These are phyloP conservation scores for Dasyprocta punctata DNA, from an alignment of 2,113 vertebrate species.

Conservation along the genomic window DNA sequence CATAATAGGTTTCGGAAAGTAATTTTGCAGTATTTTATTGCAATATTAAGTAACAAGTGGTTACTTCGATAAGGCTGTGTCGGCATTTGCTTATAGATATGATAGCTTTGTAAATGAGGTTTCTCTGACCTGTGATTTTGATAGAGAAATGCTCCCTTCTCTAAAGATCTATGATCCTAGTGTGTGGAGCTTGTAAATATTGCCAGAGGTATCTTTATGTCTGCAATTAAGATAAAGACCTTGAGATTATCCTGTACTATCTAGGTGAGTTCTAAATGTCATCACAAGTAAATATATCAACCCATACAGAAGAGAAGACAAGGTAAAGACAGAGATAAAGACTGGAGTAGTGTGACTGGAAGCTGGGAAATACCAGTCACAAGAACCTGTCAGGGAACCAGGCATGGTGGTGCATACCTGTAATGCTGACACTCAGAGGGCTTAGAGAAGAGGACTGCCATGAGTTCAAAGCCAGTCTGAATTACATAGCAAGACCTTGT, in stretches of 20 bases:
- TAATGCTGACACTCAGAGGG: not conserved
- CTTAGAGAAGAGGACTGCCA: not conserved
- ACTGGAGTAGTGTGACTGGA: not conserved
- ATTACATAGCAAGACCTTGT: not conserved
- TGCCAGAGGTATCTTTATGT: not conserved
- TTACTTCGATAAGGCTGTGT: slow-evolving; percentile 18
- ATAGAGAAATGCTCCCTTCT: not conserved
- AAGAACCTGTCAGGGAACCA: not conserved
- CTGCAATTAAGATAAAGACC: not conserved
- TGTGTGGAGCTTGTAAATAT: not conserved
- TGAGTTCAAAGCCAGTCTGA: not conserved
- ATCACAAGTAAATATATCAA: not conserved
- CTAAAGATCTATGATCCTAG: not conserved
- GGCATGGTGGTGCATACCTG: not conserved
- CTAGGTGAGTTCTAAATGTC: not conserved
- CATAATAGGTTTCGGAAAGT: slow-evolving; percentile 36
- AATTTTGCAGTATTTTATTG: slow-evolving; percentile 51
- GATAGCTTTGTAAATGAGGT: not conserved
- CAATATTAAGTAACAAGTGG: slow-evolving; percentile 23
- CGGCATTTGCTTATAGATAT: not conserved
- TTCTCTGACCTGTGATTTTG: not conserved
- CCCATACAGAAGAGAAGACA: not conserved
- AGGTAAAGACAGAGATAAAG: not conserved
- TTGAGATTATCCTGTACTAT: slow-evolving; percentile 13
- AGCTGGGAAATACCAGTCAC: not conserved